Evolutionary conservation across 1,140 invertebrate genomes (phyloP), one percentile per base, ranked within the genome.

Genomic region (Drosophila ercepeae): DNA sequence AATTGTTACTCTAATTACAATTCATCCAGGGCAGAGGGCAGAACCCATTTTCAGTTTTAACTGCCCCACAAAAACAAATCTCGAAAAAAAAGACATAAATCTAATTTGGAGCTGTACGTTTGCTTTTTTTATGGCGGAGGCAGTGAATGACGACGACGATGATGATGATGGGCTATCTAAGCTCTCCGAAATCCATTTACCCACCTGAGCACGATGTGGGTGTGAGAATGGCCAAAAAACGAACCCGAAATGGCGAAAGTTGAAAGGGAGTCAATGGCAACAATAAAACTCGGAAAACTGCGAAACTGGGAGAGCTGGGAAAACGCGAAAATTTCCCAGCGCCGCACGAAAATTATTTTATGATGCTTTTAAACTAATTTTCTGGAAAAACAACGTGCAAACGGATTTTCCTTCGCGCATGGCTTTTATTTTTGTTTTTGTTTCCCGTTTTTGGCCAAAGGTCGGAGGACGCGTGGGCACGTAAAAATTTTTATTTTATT

Each of bases 301-400:
- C 6, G 6, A 16, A 21, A 21, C 21, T 21, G 21, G 21, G 21
- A 21, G 4, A 21, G 21, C 21, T 13, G 36, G 61, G 59, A 53
- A 57, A 75, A 84, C 39, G 69, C 48, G 52, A 51, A 72, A 58
- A 81, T 73, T 60, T 73, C 78, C 57, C 70, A 64, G 46, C 73
- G 49, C 67, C 55, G 41, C 68, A 81, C 69, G 74, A 82, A 88
- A 82, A 86, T 86, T 70, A 88, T 86, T 86, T 86, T 86, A 86
- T 88, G 82, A 88, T 82, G 82, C 82, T 86, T 86, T 86, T 88
- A 86, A 86, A 88, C 77, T 86, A 86, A 86, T 86, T 86, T 86
- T 88, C 72, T 76, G 77, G 82, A 77, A 83, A 84, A 73, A 74
- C 82, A 86, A 61, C 68, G 73, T 74, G 73, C 57, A 51, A 82